Evolutionary conservation across 2,797 vertebrate species (phyloP).

Genomic region (Gallinago stenura): DNA sequence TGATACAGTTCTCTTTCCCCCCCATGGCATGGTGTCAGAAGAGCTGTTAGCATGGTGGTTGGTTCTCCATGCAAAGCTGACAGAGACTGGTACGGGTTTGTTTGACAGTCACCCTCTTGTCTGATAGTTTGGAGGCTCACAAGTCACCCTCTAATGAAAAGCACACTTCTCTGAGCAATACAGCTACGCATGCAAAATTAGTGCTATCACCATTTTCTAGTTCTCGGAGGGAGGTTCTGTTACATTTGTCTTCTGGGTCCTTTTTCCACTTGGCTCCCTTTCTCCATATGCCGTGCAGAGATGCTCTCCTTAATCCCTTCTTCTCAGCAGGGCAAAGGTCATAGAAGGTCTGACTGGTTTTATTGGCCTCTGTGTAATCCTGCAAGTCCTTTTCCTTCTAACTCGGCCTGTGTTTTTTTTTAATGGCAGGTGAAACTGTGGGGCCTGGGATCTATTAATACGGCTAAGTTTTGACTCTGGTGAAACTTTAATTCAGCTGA

Average conservation of each 20-base stretch:
- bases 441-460: not conserved
- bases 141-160: not conserved
- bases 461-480: not conserved
- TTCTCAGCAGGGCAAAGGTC: not conserved
- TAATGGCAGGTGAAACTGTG: not conserved
- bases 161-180: not conserved
- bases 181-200: accelerated
- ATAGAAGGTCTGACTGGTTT: not conserved
- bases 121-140: not conserved
- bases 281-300: not conserved
- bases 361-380: not conserved
- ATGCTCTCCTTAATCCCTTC: not conserved
- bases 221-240: accelerated
- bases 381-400: not conserved
- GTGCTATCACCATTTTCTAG: not conserved
- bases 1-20: not conserved
- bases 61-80: not conserved
- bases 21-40: not conserved
- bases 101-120: not conserved
- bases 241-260: not conserved
- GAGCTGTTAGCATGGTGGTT: accelerated
- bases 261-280: not conserved
- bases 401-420: accelerated
- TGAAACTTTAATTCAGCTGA: not conserved
- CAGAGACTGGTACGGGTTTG: not conserved